Evolutionary conservation across 1,140 invertebrate genomes (phyloP), one percentile per base, ranked within the genome.

Genomic region (Drosophila kikkawai): DNA sequence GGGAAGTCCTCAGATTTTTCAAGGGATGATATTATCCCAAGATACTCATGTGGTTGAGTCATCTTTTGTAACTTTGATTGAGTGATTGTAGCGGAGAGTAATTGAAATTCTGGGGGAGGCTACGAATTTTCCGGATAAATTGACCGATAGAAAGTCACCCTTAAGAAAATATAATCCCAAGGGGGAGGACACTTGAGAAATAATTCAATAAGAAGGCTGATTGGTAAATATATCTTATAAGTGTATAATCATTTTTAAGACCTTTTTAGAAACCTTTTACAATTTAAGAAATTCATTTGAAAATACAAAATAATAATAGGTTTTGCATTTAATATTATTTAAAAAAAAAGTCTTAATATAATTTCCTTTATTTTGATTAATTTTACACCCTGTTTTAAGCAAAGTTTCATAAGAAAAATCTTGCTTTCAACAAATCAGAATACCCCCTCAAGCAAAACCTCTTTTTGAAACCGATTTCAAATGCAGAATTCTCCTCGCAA

Each of bases 11-110:
- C 45, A 47, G 75, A 67, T 55, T 66, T 79, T 74, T 39, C 45
- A 29, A 63, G 83, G 80, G 83, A 50, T 86, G 82, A 75, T 75
- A 53, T 55, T 55, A 42, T 75, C 29, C 13, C n/a, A 15, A 29
- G 44, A 71, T 41, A 32, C 26, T 12, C 44, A 32, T 34, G 44
- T 13, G 29, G 19, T 34, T 59, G 53, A 73, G 45, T 73, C 69
- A 73, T 73, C 45, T 48, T 59, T 15, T 71, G 29, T 22, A 37
- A 22, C 32, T 51, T 19, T 50, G 22, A 73, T 73, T 73, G 45
- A 73, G 69, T 60, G 70, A 73, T 73, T 73, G 53, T 73, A 39
- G 17, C 17, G 32, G 67, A 37, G 3, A 71, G 68, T 71, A 71
- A 71, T 71, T 71, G 68, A 58, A 70, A 48, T 39, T 19, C 19